Evolutionary conservation across 2,797 vertebrate genomes (phyloP).

Genomic region (Champsocephalus gunnari): DNA sequence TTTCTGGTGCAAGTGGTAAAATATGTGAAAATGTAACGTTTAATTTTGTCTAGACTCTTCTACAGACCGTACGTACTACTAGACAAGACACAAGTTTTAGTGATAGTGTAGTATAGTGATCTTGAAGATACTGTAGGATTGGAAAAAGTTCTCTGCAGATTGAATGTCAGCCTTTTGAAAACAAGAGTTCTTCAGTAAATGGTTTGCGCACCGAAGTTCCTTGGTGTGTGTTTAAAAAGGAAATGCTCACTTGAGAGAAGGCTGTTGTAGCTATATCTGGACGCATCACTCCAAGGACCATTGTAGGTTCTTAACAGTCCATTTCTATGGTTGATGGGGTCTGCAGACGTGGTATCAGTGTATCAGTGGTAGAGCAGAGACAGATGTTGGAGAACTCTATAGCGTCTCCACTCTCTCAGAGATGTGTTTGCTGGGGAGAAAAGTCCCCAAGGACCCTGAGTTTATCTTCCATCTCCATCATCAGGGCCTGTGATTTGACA

Average conservation of each 20-base stretch:
- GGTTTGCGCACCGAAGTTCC: slow-evolving; percentile 60
- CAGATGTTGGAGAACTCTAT: slow-evolving; percentile 85
- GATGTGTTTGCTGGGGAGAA: slow-evolving; percentile 79
- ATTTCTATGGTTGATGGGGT: slow-evolving; percentile 84
- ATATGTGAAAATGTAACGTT: slow-evolving; percentile 57
- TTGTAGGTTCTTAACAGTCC: slow-evolving; percentile 73
- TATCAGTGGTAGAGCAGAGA: slow-evolving; percentile 73
- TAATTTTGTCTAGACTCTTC: slow-evolving; percentile 39
- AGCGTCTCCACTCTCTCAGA: slow-evolving; percentile 74
- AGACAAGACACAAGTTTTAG: slow-evolving; percentile 48
- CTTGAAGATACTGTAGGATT: slow-evolving; percentile 30
- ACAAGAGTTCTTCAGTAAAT: slow-evolving; percentile 54
- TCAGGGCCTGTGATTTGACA: slow-evolving; percentile 87
- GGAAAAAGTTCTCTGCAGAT: slow-evolving; percentile 55
- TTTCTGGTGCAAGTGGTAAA: slow-evolving; percentile 41
- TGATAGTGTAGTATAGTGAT: neutral
- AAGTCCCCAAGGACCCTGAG: slow-evolving; percentile 82
- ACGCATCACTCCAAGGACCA: slow-evolving; percentile 62
- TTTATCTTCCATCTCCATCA: slow-evolving; percentile 90
- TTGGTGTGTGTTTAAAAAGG: slow-evolving; percentile 64
- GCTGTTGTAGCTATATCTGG: slow-evolving; percentile 67
- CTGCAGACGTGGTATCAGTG: slow-evolving; percentile 66
- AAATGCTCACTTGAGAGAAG: slow-evolving; percentile 72
- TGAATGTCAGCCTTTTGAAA: slow-evolving; percentile 53
- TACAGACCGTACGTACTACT: slow-evolving; percentile 48